Evolutionary conservation across 2,888 invertebrate species (phyloP).

Genomic region (Mamestra brassicae): DNA sequence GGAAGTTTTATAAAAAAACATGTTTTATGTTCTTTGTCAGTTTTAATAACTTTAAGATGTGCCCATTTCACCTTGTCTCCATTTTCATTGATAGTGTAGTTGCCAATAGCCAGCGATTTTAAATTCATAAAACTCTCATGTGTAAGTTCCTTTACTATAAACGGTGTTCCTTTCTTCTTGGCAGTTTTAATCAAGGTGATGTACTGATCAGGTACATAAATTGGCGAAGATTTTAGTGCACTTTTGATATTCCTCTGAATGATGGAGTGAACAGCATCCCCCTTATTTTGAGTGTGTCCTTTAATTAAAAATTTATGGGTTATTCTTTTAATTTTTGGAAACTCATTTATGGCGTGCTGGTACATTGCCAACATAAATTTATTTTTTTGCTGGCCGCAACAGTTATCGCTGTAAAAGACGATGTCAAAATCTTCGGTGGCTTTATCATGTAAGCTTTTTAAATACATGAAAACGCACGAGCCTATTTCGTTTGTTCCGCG

Average conservation of each 20-base stretch:
- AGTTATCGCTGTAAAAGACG: constrained; percentile 25
- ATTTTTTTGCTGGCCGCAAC: constrained; percentile 22
- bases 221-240: constrained; percentile 60
- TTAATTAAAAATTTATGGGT: constrained; percentile 65
- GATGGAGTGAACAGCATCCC: constrained; percentile 31
- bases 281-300: constrained; percentile 68
- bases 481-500: constrained; percentile 27
- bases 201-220: constrained; percentile 68
- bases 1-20: too few relatives aligned
- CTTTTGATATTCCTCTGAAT: constrained; percentile 31
- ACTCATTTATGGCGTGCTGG: constrained; percentile 12
- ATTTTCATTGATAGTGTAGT: too few relatives aligned
- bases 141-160: too few relatives aligned
- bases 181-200: too few relatives aligned
- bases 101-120: too few relatives aligned
- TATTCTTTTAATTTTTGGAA: constrained; percentile 17
- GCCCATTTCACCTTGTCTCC: too few relatives aligned
- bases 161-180: too few relatives aligned
- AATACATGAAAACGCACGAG: constrained; percentile 20
- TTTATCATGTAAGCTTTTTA: constrained; percentile 19
- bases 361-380: constrained; percentile 45
- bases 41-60: too few relatives aligned
- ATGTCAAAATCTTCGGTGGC: constrained; percentile 1
- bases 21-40: too few relatives aligned
- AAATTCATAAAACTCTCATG: too few relatives aligned